Percentiles rank a stretch among this genome's conserved stretches.
Conservation (phyloP, 35 echinoderm and acorn worm genomes). For the Apostichopus californicus region DNA sequence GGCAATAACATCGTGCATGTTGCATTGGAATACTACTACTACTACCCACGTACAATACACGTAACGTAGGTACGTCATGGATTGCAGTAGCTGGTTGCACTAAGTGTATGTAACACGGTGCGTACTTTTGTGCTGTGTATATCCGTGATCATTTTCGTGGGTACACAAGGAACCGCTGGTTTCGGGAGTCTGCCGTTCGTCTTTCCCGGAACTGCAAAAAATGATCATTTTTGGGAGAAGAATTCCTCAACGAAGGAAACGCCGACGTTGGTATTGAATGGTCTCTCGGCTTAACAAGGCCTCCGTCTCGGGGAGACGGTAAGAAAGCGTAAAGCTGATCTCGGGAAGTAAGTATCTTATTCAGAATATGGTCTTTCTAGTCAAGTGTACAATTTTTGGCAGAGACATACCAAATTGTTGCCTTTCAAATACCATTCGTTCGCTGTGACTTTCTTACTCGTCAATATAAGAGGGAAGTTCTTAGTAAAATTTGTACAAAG, state of each 20-base stretch:
- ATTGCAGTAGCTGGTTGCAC: background rate
- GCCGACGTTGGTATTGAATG: conserved; percentile 47
- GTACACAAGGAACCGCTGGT: background rate
- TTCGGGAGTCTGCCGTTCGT: conserved; percentile 7
- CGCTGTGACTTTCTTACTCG: too few relatives aligned
- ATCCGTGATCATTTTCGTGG: background rate
- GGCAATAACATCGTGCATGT: background rate
- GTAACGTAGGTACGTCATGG: background rate
- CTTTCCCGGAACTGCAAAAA: conserved; percentile 20
- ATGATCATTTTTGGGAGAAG: conserved; percentile 42
- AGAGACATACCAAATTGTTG: too few relatives aligned
- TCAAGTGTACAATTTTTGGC: too few relatives aligned
- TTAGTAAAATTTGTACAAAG: too few relatives aligned
- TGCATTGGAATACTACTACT: background rate
- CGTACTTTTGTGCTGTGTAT: background rate
- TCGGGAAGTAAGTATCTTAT: background rate
- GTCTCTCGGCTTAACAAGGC: background rate
- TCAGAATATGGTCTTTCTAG: too few relatives aligned
- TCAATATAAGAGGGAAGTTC: too few relatives aligned
- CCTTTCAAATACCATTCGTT: too few relatives aligned
- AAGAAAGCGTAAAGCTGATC: background rate
- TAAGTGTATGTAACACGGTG: background rate
- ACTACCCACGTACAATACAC: background rate
- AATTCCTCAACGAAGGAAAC: conserved; percentile 45
- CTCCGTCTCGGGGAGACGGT: conserved; percentile 7